Percentiles rank a stretch among this genome's conserved stretches.
Evolutionary conservation across 2,797 vertebrate genomes (phyloP).

Genomic region (Urosaurus nigricauda): DNA sequence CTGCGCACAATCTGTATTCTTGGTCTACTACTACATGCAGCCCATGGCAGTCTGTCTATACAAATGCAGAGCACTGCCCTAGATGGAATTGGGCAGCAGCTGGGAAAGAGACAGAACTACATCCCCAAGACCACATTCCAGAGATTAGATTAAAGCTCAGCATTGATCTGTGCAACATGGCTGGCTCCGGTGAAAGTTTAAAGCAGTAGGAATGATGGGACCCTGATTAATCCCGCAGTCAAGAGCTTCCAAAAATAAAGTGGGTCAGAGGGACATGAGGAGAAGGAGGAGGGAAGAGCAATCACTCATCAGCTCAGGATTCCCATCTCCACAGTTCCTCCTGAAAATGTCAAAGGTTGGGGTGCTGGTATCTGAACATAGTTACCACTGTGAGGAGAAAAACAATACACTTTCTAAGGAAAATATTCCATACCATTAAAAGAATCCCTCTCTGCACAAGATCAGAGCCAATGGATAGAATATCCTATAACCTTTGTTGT

Average conservation of each 20-base stretch:
- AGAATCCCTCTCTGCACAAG: slow-evolving; percentile 33
- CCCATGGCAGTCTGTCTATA: slow-evolving; percentile 6
- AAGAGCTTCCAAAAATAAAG: slow-evolving; percentile 77
- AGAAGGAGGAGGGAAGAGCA: slow-evolving; percentile 58
- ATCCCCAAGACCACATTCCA: slow-evolving; percentile 65
- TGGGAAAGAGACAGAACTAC: slow-evolving; percentile 57
- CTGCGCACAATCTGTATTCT: slow-evolving; percentile 15
- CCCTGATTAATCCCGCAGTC: slow-evolving; percentile 40
- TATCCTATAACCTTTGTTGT: slow-evolving; percentile 42
- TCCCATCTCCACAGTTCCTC: slow-evolving; percentile 46
- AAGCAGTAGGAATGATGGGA: slow-evolving; percentile 64
- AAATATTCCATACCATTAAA: slow-evolving; percentile 64
- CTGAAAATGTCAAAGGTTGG: slow-evolving; percentile 69
- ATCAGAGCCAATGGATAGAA: slow-evolving; percentile 47
- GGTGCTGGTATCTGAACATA: slow-evolving; percentile 55
- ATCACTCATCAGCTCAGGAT: slow-evolving; percentile 68
- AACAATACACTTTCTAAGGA: slow-evolving; percentile 54
- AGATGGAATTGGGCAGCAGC: slow-evolving; percentile 73
- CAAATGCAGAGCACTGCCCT: slow-evolving; percentile 55
- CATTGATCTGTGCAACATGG: slow-evolving; percentile 37
- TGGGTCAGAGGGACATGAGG: slow-evolving; percentile 55
- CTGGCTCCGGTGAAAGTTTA: slow-evolving; percentile 45
- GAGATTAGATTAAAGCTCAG: slow-evolving; percentile 78
- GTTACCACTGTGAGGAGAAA: slow-evolving; percentile 53
- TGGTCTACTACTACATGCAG: slow-evolving; percentile 29